Evolutionary conservation across 1,140 invertebrate species (phyloP).

Genomic region (Drosophila elegans): DNA sequence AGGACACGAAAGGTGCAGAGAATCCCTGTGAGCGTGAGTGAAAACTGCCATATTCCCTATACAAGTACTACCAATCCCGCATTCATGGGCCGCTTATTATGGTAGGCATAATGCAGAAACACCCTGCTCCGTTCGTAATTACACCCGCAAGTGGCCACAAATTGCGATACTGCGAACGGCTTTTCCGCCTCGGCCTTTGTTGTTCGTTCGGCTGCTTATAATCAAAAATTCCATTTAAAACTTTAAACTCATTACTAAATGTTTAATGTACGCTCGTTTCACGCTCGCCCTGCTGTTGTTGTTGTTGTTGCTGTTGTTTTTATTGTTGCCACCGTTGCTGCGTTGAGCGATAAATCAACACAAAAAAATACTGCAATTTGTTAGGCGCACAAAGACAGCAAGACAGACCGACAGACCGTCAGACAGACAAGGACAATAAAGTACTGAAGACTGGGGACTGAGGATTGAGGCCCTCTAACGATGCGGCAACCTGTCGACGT

Average conservation of each 20-base stretch:
- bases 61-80: slow-evolving; percentile 35
- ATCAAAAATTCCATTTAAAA: slow-evolving; percentile 82
- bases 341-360: slow-evolving; percentile 53
- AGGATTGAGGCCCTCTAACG: slow-evolving; percentile 55
- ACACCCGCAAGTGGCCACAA: slow-evolving; percentile 43
- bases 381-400: slow-evolving; percentile 60
- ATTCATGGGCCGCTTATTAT: slow-evolving; percentile 37
- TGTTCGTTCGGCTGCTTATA: slow-evolving; percentile 28
- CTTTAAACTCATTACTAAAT: slow-evolving; percentile 83
- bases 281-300: slow-evolving; percentile 28
- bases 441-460: slow-evolving; percentile 12
- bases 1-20: slow-evolving; percentile 14
- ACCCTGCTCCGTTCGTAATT: slow-evolving; percentile 35
- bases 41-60: slow-evolving; percentile 32
- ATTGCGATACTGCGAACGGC: slow-evolving; percentile 40
- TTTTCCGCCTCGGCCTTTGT: slow-evolving; percentile 1
- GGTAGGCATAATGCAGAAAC: slow-evolving; percentile 12
- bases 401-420: slow-evolving; percentile 11
- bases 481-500: slow-evolving; percentile 78
- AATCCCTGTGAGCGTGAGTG: slow-evolving; percentile 4
- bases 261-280: slow-evolving; percentile 75
- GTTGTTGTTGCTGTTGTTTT: slow-evolving; percentile 53
- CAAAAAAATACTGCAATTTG: slow-evolving; percentile 73
- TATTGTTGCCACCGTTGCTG: slow-evolving; percentile 36
- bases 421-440: slow-evolving; percentile 48